Conservation (phyloP, 2,113 vertebrate genomes). For the Phalacrocorax carbo region DNA sequence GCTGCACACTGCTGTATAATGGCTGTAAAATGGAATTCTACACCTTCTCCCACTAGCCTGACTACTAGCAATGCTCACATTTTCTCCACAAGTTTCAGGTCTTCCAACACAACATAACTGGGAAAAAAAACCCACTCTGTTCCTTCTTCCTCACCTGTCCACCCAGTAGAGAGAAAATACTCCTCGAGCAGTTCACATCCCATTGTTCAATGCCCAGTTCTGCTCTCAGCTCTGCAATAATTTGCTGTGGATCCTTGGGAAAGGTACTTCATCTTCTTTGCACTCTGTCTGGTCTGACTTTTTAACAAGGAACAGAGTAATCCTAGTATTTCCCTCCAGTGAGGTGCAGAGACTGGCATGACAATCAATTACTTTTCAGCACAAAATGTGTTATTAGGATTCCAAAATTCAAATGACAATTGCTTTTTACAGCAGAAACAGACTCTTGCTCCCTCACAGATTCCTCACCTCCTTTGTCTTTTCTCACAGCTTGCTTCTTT, state of each 20-base stretch:
- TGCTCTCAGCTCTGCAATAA: not conserved
- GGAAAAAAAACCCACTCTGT: not conserved
- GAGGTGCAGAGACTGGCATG: not conserved
- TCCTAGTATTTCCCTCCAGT: not conserved
- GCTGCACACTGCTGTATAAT: not conserved
- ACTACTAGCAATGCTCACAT: not conserved
- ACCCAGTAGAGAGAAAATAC: not conserved
- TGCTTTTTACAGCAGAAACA: not conserved
- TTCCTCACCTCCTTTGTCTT: not conserved
- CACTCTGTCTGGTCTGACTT: not conserved
- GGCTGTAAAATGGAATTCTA: not conserved
- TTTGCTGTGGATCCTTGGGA: not conserved
- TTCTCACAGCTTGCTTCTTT: not conserved
- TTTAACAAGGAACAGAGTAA: not conserved
- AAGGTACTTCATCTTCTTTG: not conserved
- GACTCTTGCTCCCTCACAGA: not conserved
- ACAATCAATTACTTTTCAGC: not conserved
- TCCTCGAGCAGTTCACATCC: not conserved
- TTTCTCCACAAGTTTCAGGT: not conserved
- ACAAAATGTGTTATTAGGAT: not conserved
- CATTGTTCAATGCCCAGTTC: not conserved
- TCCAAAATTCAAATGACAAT: not conserved
- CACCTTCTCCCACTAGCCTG: not conserved
- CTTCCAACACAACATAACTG: not conserved
- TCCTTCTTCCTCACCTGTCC: not conserved